phyloP scores from a whole-genome alignment of 2,888 invertebrate genomes.

The Drosophila cognata region DNA sequence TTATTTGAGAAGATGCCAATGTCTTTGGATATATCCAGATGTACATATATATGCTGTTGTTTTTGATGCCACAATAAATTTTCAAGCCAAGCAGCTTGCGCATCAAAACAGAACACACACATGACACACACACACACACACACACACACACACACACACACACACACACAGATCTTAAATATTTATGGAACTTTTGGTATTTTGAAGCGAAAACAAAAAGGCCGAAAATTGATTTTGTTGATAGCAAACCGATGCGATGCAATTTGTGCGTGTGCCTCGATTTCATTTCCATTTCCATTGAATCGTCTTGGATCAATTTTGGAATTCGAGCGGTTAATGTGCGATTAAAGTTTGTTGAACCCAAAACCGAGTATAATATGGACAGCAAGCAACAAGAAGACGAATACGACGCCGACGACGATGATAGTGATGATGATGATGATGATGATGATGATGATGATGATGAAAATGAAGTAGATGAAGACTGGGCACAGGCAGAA shows the following conservation, averaged over 20 bases:
- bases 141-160: not conserved
- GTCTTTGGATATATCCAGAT: not conserved
- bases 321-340: constrained; percentile 60
- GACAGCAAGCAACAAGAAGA: constrained; percentile 1
- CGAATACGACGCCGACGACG: not conserved
- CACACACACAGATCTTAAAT: not conserved
- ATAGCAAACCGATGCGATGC: constrained; percentile 12
- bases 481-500: constrained; percentile 17
- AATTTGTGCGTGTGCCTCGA: constrained; percentile 44
- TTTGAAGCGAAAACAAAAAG: constrained; percentile 19
- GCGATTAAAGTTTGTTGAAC: constrained; percentile 77
- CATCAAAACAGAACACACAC: constrained; percentile 21
- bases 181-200: constrained; percentile 35
- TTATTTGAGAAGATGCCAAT: not conserved
- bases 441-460: not conserved
- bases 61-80: constrained; percentile 7
- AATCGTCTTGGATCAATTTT: constrained; percentile 54
- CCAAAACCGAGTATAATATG: constrained; percentile 26
- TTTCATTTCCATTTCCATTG: constrained; percentile 56
- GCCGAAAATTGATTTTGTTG: constrained; percentile 22
- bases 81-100: constrained; percentile 2
- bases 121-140: not conserved
- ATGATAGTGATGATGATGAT: not conserved
- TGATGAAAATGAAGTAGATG: constrained; percentile 6
- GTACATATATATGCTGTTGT: not conserved